Evolutionary conservation across 2,113 vertebrate species (phyloP), one percentile per base, ranked within the genome.

Genomic region (Morone saxatilis): DNA sequence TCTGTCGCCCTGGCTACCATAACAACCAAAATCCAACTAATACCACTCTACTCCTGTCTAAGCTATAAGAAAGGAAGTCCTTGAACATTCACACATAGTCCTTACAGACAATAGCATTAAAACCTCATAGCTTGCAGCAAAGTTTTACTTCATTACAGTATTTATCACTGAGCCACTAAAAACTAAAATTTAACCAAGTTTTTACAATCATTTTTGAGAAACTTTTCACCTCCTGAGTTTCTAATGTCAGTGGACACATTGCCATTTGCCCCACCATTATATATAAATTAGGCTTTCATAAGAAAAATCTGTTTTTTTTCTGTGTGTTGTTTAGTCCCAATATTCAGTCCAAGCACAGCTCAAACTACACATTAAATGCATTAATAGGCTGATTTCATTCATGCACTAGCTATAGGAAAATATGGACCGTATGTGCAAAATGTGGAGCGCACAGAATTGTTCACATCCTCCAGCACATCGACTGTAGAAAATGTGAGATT

Each of bases 11-110:
- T 25, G 19, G 71, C 78, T 72, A 60, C 84, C 76, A 85, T 78
- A 82, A 91, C 81, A 80, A 88, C 63, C 59, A 78, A 89, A 89
- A 90, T 90, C 92, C 89, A 78, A 53, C 91, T 91, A 91, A 93
- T 91, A 50, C 90, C 83, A 25, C 51, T 81, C 76, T 50, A 50
- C 73, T 80, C 57, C 43, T 56, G 43, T 74, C 53, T 85, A 82
- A 88, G 81, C 86, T 66, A n/a, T 47, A 70, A 78, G 71, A 83
- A 78, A 77, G 25, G 59, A 83, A 82, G 47, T 75, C 74, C 71
- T 70, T 88, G 38, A 82, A 66, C 47, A 73, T 71, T 81, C 60
- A 61, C 22, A 10, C 20, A 36, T 19, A 14, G 48, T 73, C 68
- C 48, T 72, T 73, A 61, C 56, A 78, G 62, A 62, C 1, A 63